Percentiles rank a stretch among this genome's conserved stretches.
phyloP scores from a whole-genome alignment of 2,113 vertebrate species.

The Campylomormyrus tamandua region DNA sequence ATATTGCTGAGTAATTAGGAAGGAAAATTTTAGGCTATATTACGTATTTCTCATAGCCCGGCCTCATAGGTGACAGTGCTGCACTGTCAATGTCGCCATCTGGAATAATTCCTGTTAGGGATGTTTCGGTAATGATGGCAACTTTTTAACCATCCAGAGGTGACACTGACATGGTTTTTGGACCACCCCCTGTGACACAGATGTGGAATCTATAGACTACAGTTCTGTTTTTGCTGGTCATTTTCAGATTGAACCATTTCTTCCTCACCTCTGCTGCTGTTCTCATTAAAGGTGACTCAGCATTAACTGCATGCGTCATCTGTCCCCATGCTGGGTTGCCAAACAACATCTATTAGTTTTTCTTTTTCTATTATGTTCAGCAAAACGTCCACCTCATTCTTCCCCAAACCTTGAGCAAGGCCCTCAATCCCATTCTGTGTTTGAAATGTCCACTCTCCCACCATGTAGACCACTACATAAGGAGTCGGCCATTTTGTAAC shows the following conservation, averaged over 20 bases:
- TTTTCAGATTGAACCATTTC: background rate
- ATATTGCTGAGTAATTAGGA: too few relatives aligned
- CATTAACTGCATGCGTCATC: background rate
- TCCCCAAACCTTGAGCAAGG: background rate
- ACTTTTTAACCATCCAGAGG: too few relatives aligned
- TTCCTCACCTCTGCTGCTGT: background rate
- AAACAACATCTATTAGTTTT: background rate
- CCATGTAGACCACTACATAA: too few relatives aligned
- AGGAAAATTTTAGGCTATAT: background rate
- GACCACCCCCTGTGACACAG: background rate
- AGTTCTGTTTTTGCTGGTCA: background rate
- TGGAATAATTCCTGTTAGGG: background rate
- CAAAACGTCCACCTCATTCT: background rate
- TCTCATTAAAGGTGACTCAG: background rate
- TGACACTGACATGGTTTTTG: background rate
- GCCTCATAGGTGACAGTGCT: background rate
- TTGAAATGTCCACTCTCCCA: background rate
- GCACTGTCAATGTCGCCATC: background rate
- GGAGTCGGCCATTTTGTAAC: too few relatives aligned
- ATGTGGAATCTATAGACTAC: background rate
- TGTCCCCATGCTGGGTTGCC: background rate
- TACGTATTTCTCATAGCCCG: background rate
- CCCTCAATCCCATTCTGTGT: background rate
- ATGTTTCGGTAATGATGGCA: background rate
- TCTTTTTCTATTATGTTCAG: background rate